phyloP scores from a whole-genome alignment of 1,140 invertebrate genomes.

The Amyelois transitella region DNA sequence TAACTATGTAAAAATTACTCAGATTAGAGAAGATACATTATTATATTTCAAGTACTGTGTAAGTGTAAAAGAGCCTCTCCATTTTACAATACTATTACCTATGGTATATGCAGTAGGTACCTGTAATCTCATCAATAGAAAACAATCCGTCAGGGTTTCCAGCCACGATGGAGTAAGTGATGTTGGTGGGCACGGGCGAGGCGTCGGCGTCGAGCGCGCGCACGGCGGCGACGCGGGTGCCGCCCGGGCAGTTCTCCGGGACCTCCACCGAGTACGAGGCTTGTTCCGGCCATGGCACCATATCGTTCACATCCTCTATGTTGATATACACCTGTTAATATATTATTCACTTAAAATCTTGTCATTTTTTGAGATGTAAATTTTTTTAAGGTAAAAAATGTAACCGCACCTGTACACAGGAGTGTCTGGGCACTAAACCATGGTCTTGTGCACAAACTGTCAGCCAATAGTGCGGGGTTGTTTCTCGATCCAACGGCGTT shows the following conservation, averaged over 20 bases:
- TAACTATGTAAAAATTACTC: no score
- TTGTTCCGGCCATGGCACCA: constrained; percentile 88
- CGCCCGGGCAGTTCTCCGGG: constrained; percentile 86
- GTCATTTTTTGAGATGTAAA: no score
- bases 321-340: constrained; percentile 94
- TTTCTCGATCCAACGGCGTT: constrained; percentile 91
- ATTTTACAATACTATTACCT: no score
- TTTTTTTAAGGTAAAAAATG: no score
- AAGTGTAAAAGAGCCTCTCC: no score
- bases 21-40: no score
- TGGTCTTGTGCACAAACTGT: constrained; percentile 94
- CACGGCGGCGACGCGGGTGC: constrained; percentile 84
- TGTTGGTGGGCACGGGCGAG: constrained; percentile 79
- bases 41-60: no score
- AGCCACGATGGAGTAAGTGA: constrained; percentile 88
- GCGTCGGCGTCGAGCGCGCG: constrained; percentile 87
- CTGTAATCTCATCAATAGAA: constrained; percentile 87
- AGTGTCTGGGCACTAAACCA: constrained; percentile 88
- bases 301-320: constrained; percentile 95
- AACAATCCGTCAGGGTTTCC: constrained; percentile 95
- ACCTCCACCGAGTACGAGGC: constrained; percentile 91
- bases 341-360: no score
- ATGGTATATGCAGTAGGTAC: no score
- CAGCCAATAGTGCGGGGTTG: constrained; percentile 91
- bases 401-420: constrained; percentile 82